Percentiles rank a stretch among this genome's conserved stretches.
Evolutionary conservation across 2,888 invertebrate genomes (phyloP).

Genomic region (Neelides folsomi): DNA sequence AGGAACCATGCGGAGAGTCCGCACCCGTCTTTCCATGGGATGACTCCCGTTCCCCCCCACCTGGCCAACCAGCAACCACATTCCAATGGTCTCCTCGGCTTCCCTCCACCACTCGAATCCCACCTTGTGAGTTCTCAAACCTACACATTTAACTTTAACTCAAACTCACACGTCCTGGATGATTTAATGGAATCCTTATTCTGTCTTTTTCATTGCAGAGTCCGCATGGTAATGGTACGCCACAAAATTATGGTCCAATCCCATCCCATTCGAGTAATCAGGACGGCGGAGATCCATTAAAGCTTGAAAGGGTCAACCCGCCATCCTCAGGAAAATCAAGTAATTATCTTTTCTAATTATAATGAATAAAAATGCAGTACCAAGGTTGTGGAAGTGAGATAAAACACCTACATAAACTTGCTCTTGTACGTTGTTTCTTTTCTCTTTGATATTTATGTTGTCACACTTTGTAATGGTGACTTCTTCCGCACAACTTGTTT

Average conservation of each 20-base stretch:
- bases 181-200: conserved; percentile 6
- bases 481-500: background rate
- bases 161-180: background rate
- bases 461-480: background rate
- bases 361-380: background rate
- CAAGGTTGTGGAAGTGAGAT: no score
- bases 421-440: conserved; percentile 41
- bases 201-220: conserved; percentile 16
- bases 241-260: conserved; percentile 30
- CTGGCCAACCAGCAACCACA: conserved; percentile 35
- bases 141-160: no score
- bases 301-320: conserved; percentile 27
- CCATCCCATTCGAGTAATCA: conserved; percentile 28
- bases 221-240: conserved; percentile 28
- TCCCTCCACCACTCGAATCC: conserved; percentile 38
- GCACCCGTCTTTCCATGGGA: conserved; percentile 39
- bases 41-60: conserved; percentile 30
- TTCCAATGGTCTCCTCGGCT: conserved; percentile 43
- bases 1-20: conserved; percentile 88
- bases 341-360: conserved; percentile 8
- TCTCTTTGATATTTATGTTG: background rate
- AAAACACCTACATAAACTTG: no score
- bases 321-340: conserved; percentile 31
- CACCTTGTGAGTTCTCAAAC: conserved; percentile 36
- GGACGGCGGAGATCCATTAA: conserved; percentile 20